Conservation (phyloP, 2,113 vertebrate genomes). For the Acrocephalus arundinaceus region DNA sequence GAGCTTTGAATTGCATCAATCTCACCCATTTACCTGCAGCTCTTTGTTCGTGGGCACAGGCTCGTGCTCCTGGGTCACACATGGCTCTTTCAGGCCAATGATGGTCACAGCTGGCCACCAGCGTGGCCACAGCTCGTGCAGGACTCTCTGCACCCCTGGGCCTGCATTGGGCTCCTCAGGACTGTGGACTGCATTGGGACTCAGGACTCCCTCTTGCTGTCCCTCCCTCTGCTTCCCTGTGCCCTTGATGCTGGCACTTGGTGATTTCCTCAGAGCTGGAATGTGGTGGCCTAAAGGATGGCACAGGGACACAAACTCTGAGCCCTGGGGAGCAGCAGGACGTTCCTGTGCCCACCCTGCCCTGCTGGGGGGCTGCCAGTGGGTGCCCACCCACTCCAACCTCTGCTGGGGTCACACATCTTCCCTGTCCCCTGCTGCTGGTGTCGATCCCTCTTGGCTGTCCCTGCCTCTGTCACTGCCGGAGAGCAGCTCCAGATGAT, state of each 20-base stretch:
- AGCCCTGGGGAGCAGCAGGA: not conserved
- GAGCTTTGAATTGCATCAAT: not conserved
- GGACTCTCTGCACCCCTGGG: not conserved
- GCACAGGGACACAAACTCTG: fast-evolving
- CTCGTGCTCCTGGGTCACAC: not conserved
- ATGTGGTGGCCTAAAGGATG: fast-evolving
- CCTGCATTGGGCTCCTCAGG: not conserved
- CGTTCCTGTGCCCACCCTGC: fast-evolving
- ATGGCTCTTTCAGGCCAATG: not conserved
- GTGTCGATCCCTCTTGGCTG: fast-evolving
- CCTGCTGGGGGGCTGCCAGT: not conserved
- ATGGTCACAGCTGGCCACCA: not conserved
- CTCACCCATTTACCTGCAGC: not conserved
- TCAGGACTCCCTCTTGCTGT: not conserved
- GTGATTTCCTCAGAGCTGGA: not conserved
- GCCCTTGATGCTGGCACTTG: fast-evolving
- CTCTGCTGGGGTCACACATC: fast-evolving
- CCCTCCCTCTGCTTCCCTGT: not conserved
- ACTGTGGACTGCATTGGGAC: too few species aligned
- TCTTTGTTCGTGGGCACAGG: not conserved
- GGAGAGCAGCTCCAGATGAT: not conserved
- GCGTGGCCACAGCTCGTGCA: not conserved
- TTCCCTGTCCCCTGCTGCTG: not conserved
- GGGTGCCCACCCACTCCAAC: not conserved
- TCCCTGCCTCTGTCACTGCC: not conserved